phyloP scores from a whole-genome alignment of 2,113 vertebrate species.

The Sinocyclocheilus maitianheensis region DNA sequence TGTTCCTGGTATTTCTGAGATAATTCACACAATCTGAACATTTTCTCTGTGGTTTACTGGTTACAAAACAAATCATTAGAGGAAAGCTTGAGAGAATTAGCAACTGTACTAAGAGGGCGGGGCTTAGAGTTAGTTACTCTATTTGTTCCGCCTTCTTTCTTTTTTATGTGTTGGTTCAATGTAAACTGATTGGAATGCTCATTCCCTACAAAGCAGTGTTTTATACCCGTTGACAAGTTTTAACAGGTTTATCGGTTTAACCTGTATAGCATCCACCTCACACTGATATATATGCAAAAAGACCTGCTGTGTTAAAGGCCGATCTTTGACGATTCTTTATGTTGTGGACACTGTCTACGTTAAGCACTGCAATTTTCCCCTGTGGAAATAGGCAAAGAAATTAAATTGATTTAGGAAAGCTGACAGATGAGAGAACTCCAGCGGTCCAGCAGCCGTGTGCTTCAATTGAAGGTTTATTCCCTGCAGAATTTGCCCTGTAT shows the following conservation, averaged over 20 bases:
- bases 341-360: slow-evolving; percentile 13
- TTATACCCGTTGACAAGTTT: background rate
- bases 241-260: background rate
- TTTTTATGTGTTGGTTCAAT: slow-evolving; percentile 1
- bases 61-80: no score
- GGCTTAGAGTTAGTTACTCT: background rate
- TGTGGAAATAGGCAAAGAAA: slow-evolving; percentile 32
- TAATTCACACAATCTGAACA: background rate
- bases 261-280: background rate
- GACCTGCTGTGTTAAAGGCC: background rate
- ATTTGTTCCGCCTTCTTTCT: background rate
- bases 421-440: slow-evolving; percentile 39
- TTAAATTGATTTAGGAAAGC: slow-evolving; percentile 45
- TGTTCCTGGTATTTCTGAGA: no score
- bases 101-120: no score
- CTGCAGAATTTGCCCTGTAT: slow-evolving; percentile 28
- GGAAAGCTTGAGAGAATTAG: no score
- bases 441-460: background rate
- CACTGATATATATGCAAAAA: slow-evolving; percentile 32
- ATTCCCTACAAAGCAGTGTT: background rate
- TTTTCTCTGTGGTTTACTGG: no score
- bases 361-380: slow-evolving; percentile 27
- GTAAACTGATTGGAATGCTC: background rate
- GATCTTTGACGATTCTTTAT: slow-evolving; percentile 26
- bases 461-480: slow-evolving; percentile 28